A percentile compares a stretch with the other conserved stretches of the same genome.
These are phyloP conservation scores for Chiloscyllium punctatum DNA, from an alignment of 2,797 vertebrate genomes.

Conservation along the genomic window DNA sequence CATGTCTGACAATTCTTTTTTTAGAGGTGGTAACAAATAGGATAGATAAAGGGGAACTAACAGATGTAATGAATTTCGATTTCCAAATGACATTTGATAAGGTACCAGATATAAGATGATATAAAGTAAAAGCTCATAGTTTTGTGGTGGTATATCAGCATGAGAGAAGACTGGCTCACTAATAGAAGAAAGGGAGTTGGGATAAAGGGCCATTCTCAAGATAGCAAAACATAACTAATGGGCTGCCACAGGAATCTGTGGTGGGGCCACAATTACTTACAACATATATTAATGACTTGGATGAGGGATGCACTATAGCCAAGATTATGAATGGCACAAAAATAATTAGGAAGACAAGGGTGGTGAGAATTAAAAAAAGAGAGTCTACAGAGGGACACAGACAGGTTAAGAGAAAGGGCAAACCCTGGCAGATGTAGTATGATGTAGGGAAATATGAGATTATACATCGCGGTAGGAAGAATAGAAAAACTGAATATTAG, in stretches of 20 bases:
- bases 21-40: neutral
- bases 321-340: neutral
- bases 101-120: too few species aligned
- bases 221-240: neutral
- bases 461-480: neutral
- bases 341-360: too few species aligned
- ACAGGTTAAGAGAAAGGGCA: neutral
- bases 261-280: neutral
- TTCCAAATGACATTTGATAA: too few species aligned
- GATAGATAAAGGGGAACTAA: too few species aligned
- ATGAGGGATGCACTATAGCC: neutral
- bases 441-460: neutral
- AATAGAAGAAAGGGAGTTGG: neutral
- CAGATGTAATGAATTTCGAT: too few species aligned
- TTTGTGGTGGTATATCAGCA: neutral
- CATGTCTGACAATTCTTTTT: neutral
- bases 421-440: neutral
- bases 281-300: neutral
- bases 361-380: neutral
- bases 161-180: neutral
- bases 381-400: neutral
- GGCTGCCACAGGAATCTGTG: neutral
- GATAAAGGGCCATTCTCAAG: neutral
- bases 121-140: neutral
- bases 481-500: neutral